A percentile compares a stretch with the other conserved stretches of the same genome.
Conservation (phyloP, 2,797 vertebrate genomes). For the Lepus oiostolus region DNA sequence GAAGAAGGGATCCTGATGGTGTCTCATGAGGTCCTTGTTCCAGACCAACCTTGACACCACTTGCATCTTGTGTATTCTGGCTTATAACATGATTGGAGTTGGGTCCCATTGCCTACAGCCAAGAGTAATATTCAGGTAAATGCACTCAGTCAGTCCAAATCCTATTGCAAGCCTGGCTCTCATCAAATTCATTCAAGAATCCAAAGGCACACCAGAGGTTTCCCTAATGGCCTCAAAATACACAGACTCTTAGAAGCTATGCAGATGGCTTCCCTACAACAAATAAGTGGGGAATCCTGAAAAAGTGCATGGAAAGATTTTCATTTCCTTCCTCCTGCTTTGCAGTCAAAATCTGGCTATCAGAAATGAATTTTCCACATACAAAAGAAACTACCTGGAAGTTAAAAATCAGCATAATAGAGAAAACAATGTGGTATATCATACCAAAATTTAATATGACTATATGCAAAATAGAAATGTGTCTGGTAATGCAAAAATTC, state of each 20-base stretch:
- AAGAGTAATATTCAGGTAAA: neutral
- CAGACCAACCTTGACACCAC: no score
- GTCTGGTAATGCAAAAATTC: conserved; percentile 89
- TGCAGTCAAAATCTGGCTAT: conserved; percentile 71
- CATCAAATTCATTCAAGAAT: conserved; percentile 7
- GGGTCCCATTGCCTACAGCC: neutral
- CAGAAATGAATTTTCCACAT: conserved; percentile 86
- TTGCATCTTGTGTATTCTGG: neutral
- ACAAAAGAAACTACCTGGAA: conserved; percentile 86
- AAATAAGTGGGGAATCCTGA: conserved; percentile 27
- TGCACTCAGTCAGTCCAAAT: neutral
- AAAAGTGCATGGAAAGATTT: conserved; percentile 8
- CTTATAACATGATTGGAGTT: neutral
- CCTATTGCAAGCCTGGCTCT: neutral
- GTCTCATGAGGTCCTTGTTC: neutral
- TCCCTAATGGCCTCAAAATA: conserved; percentile 39
- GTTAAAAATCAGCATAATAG: conserved; percentile 88
- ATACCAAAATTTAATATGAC: conserved; percentile 91
- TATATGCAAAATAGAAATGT: conserved; percentile 90
- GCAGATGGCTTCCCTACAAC: neutral
- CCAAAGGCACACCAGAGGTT: neutral
- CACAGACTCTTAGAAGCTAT: neutral
- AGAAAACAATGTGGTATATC: conserved; percentile 90
- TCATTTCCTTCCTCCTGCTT: conserved; percentile 55
- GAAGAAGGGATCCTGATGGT: neutral